Conservation (phyloP, 2,797 vertebrate species). For the Trichosurus vulpecula region DNA sequence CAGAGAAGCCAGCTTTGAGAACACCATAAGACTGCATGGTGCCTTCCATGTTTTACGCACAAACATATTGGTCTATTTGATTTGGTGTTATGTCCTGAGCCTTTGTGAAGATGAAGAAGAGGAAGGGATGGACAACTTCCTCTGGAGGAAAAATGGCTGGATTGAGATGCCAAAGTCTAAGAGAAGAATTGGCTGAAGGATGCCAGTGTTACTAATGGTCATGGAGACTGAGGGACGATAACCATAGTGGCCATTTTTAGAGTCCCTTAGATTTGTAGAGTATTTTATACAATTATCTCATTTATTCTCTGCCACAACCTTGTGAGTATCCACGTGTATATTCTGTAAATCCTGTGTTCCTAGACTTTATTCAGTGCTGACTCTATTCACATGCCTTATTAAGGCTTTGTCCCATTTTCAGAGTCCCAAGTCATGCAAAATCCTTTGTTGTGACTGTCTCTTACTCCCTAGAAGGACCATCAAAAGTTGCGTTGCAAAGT, state of each 20-base stretch:
- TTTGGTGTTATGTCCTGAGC: neutral
- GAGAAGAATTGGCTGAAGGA: neutral
- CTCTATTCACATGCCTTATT: neutral
- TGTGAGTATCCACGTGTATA: neutral
- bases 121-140: neutral
- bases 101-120: neutral
- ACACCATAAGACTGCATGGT: neutral
- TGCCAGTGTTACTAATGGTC: neutral
- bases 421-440: neutral
- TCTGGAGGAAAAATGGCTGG: neutral
- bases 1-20: neutral
- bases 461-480: neutral
- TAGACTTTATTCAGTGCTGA: neutral
- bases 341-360: neutral
- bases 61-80: neutral
- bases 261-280: neutral
- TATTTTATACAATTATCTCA: neutral
- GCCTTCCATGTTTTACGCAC: neutral
- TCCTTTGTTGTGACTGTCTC: neutral
- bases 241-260: neutral
- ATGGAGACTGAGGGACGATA: neutral
- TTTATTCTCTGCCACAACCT: neutral
- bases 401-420: neutral
- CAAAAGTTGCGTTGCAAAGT: neutral
- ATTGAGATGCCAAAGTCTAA: neutral